Evolutionary conservation across 1,140 invertebrate species (phyloP).

Genomic region (Aphaenogaster floridana): DNA sequence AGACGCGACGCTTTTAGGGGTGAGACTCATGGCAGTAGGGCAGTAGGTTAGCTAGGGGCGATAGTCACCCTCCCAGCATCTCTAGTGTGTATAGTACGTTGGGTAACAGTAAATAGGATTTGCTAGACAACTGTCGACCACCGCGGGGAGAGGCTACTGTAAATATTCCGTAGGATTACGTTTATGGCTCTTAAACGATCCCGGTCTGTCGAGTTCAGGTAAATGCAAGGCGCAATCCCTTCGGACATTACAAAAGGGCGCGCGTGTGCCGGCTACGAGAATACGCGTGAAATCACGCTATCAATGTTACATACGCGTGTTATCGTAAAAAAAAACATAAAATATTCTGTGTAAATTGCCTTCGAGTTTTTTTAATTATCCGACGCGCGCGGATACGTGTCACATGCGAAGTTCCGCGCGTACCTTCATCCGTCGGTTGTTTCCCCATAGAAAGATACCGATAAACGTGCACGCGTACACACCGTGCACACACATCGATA

Average conservation of each 20-base stretch:
- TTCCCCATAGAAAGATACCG: background rate
- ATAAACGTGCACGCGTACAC: background rate
- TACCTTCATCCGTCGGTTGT: background rate
- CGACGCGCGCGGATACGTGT: background rate
- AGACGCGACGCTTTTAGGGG: slow-evolving; percentile 74
- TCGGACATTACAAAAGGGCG: background rate
- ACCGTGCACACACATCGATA: slow-evolving; percentile 6
- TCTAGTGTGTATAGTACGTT: slow-evolving; percentile 73
- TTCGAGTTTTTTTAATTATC: slow-evolving; percentile 8
- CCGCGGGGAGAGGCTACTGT: slow-evolving; percentile 63
- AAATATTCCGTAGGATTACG: slow-evolving; percentile 74
- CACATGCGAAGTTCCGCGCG: background rate
- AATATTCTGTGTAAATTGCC: background rate
- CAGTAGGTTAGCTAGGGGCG: slow-evolving; percentile 86
- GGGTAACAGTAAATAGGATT: slow-evolving; percentile 83
- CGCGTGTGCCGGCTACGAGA: background rate
- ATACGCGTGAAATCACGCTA: background rate
- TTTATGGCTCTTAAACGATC: slow-evolving; percentile 72
- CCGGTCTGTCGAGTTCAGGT: slow-evolving; percentile 45
- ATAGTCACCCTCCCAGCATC: slow-evolving; percentile 80
- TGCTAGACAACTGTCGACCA: slow-evolving; percentile 80
- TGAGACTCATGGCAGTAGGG: slow-evolving; percentile 82
- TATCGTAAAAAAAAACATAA: background rate
- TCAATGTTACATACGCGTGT: background rate
- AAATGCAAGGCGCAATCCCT: slow-evolving; percentile 27